Percentiles rank a stretch among this genome's conserved stretches.
Evolutionary conservation across 1,140 invertebrate genomes (phyloP).

Genomic region (Drosophila subobscura): DNA sequence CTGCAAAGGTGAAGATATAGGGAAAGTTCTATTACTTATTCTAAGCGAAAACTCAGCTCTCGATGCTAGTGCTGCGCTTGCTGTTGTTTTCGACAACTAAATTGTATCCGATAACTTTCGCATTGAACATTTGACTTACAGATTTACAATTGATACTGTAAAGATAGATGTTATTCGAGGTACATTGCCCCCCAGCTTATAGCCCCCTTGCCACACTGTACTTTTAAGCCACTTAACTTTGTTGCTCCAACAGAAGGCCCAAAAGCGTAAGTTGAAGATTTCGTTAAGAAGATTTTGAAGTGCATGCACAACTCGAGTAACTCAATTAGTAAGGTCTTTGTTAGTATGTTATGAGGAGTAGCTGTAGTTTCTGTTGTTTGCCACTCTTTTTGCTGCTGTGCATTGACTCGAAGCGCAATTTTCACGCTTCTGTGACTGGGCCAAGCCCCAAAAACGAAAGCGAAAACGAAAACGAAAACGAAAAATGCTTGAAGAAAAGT

Average conservation of each 20-base stretch:
- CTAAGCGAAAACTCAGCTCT: no score
- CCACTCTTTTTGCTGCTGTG: conserved; percentile 25
- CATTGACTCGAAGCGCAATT: conserved; percentile 62
- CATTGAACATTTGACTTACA: no score
- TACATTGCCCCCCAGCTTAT: no score
- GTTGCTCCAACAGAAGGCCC: conserved; percentile 1
- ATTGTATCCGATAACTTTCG: no score
- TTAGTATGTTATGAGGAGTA: conserved; percentile 9
- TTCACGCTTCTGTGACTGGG: conserved; percentile 63
- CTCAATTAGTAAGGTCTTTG: conserved; percentile 67
- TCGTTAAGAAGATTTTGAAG: conserved; percentile 30
- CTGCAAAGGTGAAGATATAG: no score
- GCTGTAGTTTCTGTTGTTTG: conserved; percentile 8
- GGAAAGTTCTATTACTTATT: neutral
- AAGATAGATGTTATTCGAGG: no score
- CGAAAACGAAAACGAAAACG: conserved; percentile 64
- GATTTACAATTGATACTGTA: no score
- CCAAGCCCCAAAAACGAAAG: conserved; percentile 51
- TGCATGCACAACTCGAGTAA: conserved; percentile 60
- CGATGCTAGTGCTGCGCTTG: no score
- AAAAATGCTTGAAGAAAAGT: conserved; percentile 27
- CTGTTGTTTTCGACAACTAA: no score
- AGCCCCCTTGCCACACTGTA: neutral
- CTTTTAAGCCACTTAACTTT: conserved; percentile 13
- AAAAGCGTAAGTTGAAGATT: conserved; percentile 29